These are phyloP conservation scores for Mycetomoellerius zeteki DNA, from an alignment of 1,140 invertebrate genomes.

Conservation along the genomic window DNA sequence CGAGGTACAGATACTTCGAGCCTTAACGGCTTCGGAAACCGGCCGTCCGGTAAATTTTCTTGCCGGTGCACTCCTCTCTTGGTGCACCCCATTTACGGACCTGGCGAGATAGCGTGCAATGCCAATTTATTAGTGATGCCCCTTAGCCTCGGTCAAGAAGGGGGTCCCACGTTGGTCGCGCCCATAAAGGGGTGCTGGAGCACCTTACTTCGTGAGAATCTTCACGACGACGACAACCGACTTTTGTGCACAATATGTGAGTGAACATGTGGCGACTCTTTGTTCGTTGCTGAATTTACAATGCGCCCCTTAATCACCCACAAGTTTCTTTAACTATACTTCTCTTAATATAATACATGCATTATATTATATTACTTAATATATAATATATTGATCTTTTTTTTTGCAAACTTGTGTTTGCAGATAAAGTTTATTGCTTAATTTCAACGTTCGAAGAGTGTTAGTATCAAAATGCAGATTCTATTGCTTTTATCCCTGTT, in stretches of 20 bases:
- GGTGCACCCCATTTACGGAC: constrained; percentile 80
- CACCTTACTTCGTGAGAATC: constrained; percentile 81
- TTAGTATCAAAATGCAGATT: not conserved
- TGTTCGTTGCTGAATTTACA: constrained; percentile 23
- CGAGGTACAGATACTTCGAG: constrained; percentile 58
- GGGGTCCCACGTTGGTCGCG: constrained; percentile 49
- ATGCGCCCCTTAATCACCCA: constrained; percentile 2
- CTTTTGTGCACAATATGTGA: constrained; percentile 20
- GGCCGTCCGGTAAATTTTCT: constrained; percentile 82
- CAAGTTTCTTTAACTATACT: not conserved
- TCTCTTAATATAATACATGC: not conserved
- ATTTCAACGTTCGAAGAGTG: not conserved
- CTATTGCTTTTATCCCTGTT: not conserved
- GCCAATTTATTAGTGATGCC: constrained; percentile 84
- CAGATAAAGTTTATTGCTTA: not conserved
- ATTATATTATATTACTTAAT: not conserved
- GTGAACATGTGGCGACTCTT: constrained; percentile 3
- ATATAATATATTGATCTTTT: not conserved
- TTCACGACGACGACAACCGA: constrained; percentile 70
- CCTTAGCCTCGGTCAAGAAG: constrained; percentile 83
- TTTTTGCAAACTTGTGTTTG: no score
- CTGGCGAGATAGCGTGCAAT: constrained; percentile 81
- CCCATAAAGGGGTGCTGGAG: constrained; percentile 80
- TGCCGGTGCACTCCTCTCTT: constrained; percentile 68
- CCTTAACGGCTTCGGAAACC: constrained; percentile 79